Evolutionary conservation across 2,113 vertebrate genomes (phyloP).

Genomic region (Pomatorhinus ruficollis): DNA sequence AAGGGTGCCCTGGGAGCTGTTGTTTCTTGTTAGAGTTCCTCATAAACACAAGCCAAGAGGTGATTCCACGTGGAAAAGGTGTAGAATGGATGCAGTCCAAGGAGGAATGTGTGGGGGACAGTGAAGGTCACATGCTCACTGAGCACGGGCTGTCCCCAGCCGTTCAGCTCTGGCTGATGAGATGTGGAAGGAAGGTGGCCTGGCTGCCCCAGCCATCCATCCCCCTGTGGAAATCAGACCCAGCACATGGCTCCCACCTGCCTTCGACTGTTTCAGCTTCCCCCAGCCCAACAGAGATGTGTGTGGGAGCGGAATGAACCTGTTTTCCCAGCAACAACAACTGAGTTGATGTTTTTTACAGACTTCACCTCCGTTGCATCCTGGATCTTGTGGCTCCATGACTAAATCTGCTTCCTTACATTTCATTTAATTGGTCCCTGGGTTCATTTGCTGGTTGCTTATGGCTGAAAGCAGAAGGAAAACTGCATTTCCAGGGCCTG

Average conservation of each 20-base stretch:
- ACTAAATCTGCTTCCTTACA: background rate
- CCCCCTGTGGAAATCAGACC: background rate
- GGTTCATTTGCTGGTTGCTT: background rate
- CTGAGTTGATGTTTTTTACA: background rate
- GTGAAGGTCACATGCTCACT: background rate
- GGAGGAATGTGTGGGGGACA: background rate
- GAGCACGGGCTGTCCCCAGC: rapidly evolving
- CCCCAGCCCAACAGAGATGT: rapidly evolving
- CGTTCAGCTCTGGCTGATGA: background rate
- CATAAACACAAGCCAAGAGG: background rate
- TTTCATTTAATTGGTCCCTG: constrained; percentile 6
- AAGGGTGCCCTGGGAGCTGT: background rate
- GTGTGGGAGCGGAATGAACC: background rate
- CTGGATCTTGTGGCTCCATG: background rate
- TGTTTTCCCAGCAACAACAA: background rate
- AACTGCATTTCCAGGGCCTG: background rate
- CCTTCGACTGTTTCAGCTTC: background rate
- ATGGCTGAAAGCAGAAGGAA: background rate
- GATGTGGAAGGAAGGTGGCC: background rate
- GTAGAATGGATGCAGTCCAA: background rate
- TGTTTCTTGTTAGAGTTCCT: background rate
- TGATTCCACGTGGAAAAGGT: rapidly evolving
- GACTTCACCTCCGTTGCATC: background rate
- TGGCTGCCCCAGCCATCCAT: background rate
- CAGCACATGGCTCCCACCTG: background rate